These are phyloP conservation scores for Ageneiosus marmoratus DNA, from an alignment of 2,113 vertebrate species.

Conservation along the genomic window DNA sequence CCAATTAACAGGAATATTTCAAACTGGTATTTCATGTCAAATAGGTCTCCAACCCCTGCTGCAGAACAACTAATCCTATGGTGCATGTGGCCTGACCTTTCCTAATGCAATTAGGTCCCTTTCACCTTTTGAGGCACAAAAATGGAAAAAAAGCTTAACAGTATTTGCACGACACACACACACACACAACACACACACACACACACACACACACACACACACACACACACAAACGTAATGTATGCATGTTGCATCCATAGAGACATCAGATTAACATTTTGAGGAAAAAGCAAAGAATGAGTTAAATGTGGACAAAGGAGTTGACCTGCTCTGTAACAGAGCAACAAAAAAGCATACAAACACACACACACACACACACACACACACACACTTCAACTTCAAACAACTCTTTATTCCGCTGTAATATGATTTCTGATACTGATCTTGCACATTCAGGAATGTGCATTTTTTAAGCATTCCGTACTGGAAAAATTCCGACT, in stretches of 20 bases:
- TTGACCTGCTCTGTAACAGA: not conserved
- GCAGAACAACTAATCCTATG: not conserved
- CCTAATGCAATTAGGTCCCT: not conserved
- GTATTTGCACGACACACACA: not conserved
- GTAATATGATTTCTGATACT: conserved; percentile 50
- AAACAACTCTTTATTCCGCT: conserved; percentile 42
- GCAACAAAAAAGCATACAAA: not conserved
- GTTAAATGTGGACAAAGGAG: not conserved
- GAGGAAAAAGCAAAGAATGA: not conserved
- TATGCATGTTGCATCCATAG: too few relatives aligned
- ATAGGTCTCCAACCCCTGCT: not conserved
- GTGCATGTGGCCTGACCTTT: too few relatives aligned
- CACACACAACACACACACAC: too few relatives aligned
- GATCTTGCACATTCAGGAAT: conserved; percentile 43
- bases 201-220: not conserved
- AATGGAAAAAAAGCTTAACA: not conserved
- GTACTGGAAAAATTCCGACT: conserved; percentile 19
- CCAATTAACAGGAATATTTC: too few relatives aligned
- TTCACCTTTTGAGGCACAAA: not conserved
- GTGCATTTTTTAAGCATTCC: conserved; percentile 32
- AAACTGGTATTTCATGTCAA: too few relatives aligned
- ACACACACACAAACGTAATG: not conserved
- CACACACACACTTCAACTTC: conserved; percentile 19
- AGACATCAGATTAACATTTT: not conserved
- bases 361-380: conserved; percentile 16